phyloP scores from a whole-genome alignment of 2,113 vertebrate genomes.

The Rhegmatorhina hoffmannsi region DNA sequence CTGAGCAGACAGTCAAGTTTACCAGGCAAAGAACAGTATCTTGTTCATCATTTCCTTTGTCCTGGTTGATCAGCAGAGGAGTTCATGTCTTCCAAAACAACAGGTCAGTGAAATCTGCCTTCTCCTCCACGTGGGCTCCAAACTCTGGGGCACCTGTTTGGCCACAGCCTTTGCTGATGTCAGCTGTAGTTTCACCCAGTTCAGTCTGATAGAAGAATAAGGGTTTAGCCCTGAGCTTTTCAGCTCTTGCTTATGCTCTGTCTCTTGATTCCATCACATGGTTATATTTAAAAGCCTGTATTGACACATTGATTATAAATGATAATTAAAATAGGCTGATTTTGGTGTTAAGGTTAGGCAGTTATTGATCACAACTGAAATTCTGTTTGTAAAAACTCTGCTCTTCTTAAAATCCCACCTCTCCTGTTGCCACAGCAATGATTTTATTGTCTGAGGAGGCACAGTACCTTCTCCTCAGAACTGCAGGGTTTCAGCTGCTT shows the following conservation, averaged over 20 bases:
- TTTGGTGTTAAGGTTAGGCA: background rate
- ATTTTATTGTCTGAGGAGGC: constrained; percentile 24
- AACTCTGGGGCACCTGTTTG: background rate
- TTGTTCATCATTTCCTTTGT: background rate
- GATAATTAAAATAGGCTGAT: background rate
- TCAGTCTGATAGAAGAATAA: background rate
- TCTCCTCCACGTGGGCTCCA: background rate
- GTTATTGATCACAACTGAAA: background rate
- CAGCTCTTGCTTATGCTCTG: background rate
- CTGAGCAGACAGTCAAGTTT: background rate
- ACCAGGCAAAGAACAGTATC: background rate
- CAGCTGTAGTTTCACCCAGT: background rate
- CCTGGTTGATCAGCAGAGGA: background rate
- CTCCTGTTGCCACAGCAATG: constrained; percentile 19
- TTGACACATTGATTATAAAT: background rate
- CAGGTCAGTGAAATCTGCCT: background rate
- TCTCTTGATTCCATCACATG: background rate
- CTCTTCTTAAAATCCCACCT: background rate
- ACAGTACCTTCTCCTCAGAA: constrained; percentile 12
- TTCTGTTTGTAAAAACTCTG: background rate
- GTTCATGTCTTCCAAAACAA: background rate
- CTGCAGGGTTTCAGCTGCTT: constrained; percentile 60
- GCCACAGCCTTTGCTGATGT: background rate
- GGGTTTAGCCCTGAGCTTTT: background rate
- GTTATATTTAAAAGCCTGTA: background rate